phyloP scores from a whole-genome alignment of 2,113 vertebrate species.

The Acanthochromis polyacanthus region DNA sequence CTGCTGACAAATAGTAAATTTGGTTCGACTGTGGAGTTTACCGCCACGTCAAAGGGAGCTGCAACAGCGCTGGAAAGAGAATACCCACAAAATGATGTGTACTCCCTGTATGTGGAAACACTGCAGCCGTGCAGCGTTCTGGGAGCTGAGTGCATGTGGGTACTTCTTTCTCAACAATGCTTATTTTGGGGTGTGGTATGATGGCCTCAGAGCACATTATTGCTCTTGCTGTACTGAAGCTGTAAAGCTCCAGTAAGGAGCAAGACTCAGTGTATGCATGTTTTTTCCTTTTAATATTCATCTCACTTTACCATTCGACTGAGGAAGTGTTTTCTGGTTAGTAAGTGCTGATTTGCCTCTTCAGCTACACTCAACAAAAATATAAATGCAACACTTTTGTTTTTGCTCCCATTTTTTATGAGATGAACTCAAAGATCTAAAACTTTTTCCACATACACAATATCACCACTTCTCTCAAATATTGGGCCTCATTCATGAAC shows the following conservation, averaged over 20 bases:
- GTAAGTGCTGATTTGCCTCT: no score
- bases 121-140: constrained; percentile 13
- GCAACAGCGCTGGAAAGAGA: neutral
- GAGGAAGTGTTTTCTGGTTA: no score
- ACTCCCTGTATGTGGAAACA: neutral
- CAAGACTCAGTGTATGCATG: neutral
- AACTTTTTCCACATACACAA: no score
- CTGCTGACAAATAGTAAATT: neutral
- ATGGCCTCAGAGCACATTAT: neutral
- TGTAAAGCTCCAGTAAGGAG: neutral
- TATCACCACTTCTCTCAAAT: no score
- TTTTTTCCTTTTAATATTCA: no score
- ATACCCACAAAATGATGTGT: constrained; percentile 9
- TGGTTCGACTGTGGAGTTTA: neutral
- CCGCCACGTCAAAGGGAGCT: constrained; percentile 8
- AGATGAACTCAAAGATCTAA: no score
- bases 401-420: no score
- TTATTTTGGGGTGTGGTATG: constrained; percentile 21
- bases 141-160: constrained; percentile 8
- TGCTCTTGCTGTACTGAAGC: neutral
- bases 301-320: no score
- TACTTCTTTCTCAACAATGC: constrained; percentile 15
- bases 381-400: no score
- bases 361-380: no score
- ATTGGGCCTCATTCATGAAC: no score